phyloP scores from a whole-genome alignment of 2,888 invertebrate species.

The Drosophila histrio region DNA sequence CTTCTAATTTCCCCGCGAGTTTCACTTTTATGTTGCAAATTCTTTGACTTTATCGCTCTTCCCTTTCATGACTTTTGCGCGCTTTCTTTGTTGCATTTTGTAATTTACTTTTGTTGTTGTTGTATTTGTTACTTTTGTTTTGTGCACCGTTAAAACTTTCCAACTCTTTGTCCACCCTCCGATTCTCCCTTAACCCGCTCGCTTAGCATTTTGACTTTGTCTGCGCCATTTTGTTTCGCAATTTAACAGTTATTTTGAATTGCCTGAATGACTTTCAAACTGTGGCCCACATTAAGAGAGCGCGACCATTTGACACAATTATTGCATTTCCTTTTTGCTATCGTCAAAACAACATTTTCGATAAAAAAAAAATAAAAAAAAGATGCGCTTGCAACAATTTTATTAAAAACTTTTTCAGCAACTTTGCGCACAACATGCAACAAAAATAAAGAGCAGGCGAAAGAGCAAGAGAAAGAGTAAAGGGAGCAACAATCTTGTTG shows the following conservation, averaged over 20 bases:
- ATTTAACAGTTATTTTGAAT: constrained; percentile 34
- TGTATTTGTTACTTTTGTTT: constrained; percentile 42
- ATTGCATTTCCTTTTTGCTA: constrained; percentile 44
- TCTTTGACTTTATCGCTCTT: constrained; percentile 38
- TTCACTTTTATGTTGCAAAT: constrained; percentile 67
- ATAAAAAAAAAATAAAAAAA: constrained; percentile 21
- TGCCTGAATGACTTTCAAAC: constrained; percentile 27
- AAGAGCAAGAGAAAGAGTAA: neutral
- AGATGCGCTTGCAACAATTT: constrained; percentile 67
- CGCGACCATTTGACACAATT: constrained; percentile 55
- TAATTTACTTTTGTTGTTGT: constrained; percentile 54
- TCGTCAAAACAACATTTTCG: constrained; percentile 23
- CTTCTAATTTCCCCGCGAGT: constrained; percentile 55
- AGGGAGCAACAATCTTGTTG: constrained; percentile 43
- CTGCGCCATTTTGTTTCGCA: constrained; percentile 43
- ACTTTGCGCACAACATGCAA: constrained; percentile 33
- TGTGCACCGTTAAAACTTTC: constrained; percentile 44
- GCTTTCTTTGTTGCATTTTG: constrained; percentile 70
- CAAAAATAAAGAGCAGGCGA: constrained; percentile 17
- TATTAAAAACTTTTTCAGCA: constrained; percentile 56
- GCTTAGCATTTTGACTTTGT: constrained; percentile 51
- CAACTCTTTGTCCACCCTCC: constrained; percentile 4
- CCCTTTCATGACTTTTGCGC: constrained; percentile 13
- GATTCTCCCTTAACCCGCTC: constrained; percentile 52
- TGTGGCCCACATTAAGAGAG: constrained; percentile 27